Base-by-base conservation (phyloP, 2,797 vertebrate genomes). In the Fringilla coelebs region DNA sequence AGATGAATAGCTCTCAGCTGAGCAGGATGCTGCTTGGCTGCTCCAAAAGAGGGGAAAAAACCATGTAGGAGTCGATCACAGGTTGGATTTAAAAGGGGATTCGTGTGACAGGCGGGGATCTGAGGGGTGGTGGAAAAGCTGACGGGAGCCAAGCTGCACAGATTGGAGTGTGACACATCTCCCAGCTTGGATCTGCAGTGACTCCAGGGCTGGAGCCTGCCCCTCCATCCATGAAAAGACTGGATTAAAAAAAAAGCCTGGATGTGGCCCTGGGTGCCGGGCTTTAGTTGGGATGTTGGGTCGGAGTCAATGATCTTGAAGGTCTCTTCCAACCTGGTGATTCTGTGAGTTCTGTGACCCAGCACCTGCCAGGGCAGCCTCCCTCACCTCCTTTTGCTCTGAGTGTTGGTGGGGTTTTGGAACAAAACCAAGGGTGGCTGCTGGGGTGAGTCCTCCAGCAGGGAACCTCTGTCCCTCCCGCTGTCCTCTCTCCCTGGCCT, bases 1-100 rank as follows among this genome's bases (percentile, higher is more conserved):
- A 95, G 89, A 93, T 57, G 93, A 92, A 96, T 43, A 43, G 75
- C 85, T 97, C 95, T 97, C 95, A 97, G 91, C 88, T 92, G 94
- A 24, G 2, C 93, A 75, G 76, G 90, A 96, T 78, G 66, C 73
- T 90, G 85, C 77, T 86, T 89, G 96, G 94, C 96, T 97, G 93
- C 85, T 89, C 78, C 1, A 0, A 43, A 73, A 84, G 87, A 88
- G 74, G 81, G 77, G 83, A 65, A 83, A 85, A 90, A 88, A 92
- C 89, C 85, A 78, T 51, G 85, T 88, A 80, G 74, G 94, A 96
- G 94, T 96, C 90, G 61, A 58, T 91, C 89, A 55, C 78, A 79
- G 73, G 57, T 32, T 51, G 52, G 68, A n/a, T 90, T 73, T 85
- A 81, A 85, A 94, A 81, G 62, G 85, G 82, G 89, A 91, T 93